Percentiles rank a stretch among this genome's conserved stretches.
Evolutionary conservation across 2,113 vertebrate genomes (phyloP).

Genomic region (Naja naja): DNA sequence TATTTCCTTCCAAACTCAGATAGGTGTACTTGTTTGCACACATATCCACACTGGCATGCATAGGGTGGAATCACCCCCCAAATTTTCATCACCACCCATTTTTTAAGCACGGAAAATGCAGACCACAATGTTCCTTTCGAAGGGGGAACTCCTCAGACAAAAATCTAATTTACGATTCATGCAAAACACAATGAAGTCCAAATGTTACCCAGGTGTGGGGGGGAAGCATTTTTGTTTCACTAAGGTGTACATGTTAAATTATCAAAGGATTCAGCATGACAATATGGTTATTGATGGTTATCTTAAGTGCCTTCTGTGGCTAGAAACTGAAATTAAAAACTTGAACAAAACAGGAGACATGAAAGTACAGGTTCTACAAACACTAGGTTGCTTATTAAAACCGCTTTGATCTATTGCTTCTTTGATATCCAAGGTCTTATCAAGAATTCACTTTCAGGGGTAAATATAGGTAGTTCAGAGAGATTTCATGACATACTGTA

Average conservation of each 20-base stretch:
- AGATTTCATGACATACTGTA: constrained; percentile 89
- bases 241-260: constrained; percentile 85
- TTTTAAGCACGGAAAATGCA: constrained; percentile 32
- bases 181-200: constrained; percentile 63
- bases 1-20: constrained; percentile 12
- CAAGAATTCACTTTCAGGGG: constrained; percentile 99
- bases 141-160: constrained; percentile 25
- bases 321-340: constrained; percentile 81
- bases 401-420: constrained; percentile 92
- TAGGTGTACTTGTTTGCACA: not conserved
- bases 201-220: constrained; percentile 62
- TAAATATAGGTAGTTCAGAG: constrained; percentile 99
- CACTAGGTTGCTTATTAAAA: constrained; percentile 99
- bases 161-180: constrained; percentile 59
- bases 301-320: constrained; percentile 87
- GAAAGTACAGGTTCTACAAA: constrained; percentile 90
- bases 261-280: constrained; percentile 91
- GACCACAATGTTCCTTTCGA: constrained; percentile 29
- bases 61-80: not conserved
- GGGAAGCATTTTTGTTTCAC: constrained; percentile 75
- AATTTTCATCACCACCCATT: not conserved
- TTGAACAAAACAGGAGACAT: constrained; percentile 85
- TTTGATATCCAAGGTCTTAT: constrained; percentile 99
- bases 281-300: constrained; percentile 88
- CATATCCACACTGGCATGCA: not conserved